Base-by-base conservation (phyloP, 2,888 invertebrate genomes). In the Griposia aprilina region DNA sequence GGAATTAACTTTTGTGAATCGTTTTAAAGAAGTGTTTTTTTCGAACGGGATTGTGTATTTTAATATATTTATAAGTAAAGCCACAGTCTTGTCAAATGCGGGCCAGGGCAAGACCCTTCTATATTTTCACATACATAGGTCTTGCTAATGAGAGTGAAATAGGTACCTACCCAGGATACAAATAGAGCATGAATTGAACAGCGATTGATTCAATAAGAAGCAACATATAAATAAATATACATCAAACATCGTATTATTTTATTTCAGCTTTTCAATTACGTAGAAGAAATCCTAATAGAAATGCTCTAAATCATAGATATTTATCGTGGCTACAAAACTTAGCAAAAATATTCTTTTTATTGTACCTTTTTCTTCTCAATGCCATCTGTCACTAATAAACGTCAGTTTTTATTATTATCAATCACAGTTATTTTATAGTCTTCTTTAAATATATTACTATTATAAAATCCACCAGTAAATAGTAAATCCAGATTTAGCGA, bases 331-430 rank as follows among this genome's bases (percentile, higher is more conserved):
- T 62, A 50, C 26, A 23, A 74, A 82, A 80, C 81, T 82, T 68
- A 17, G 30, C 36, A 26, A 68, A 36, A 62, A 50, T 48, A 52
- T 55, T 60, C 26, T 48, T 74, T 81, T 66, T 78, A 74, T 26
- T 52, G 26, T 48, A 59, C 41, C 50, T 48, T 57, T 57, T 62
- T 59, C 57, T 59, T 69, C 83, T 79, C n/a, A 30, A 71, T 41
- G 62, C 71, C 72, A 71, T 30, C 62, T 72, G 70, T 84, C 85
- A 81, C 6, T 62, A 76, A 57, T 59, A 78, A 75, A 87, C 41
- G 85, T 67, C 87, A 76, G 60, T 72, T 76, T 83, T 65, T 76
- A 85, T 77, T 73, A 60, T 30, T 41, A 41, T 41, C 55, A 62
- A 72, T 52, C 65, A 68, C 15, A 36, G 57, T 48, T 73, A 57